Percentiles rank a stretch among this genome's conserved stretches.
Evolutionary conservation across 2,888 invertebrate genomes (phyloP).

Genomic region (Cryptus armator): DNA sequence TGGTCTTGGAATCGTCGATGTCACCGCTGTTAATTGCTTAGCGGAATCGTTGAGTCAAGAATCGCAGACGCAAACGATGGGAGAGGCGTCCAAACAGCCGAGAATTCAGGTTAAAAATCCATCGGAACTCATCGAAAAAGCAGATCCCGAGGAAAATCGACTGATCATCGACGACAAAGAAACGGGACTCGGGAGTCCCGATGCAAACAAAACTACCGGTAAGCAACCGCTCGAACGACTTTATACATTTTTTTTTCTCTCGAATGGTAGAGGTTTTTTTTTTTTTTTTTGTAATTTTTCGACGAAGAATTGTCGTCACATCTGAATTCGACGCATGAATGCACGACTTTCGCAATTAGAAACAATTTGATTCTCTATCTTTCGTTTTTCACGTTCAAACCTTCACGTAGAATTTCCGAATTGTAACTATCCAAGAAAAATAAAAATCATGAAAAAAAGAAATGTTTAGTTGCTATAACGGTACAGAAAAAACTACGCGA

Average conservation of each 20-base stretch:
- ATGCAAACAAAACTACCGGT: conserved; percentile 83
- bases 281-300: background rate
- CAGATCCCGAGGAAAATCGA: conserved; percentile 75
- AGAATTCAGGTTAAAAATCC: conserved; percentile 83
- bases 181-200: conserved; percentile 78
- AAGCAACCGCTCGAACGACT: conserved; percentile 70
- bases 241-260: conserved; percentile 65
- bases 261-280: conserved; percentile 33
- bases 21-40: conserved; percentile 42
- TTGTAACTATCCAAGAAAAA: background rate
- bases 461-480: background rate
- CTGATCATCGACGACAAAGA: conserved; percentile 81
- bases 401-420: background rate
- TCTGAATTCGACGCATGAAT: conserved; percentile 44
- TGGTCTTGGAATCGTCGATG: conserved; percentile 78
- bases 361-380: conserved; percentile 13
- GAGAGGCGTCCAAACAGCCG: conserved; percentile 80
- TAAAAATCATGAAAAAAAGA: background rate
- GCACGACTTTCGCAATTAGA: conserved; percentile 47
- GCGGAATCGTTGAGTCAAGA: conserved; percentile 69
- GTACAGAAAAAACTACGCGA: background rate
- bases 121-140: conserved; percentile 83
- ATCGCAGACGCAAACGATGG: conserved; percentile 69
- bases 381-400: background rate
- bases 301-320: background rate